Base-by-base conservation (phyloP, 1,140 invertebrate genomes). In the Caenorhabditis latens region DNA sequence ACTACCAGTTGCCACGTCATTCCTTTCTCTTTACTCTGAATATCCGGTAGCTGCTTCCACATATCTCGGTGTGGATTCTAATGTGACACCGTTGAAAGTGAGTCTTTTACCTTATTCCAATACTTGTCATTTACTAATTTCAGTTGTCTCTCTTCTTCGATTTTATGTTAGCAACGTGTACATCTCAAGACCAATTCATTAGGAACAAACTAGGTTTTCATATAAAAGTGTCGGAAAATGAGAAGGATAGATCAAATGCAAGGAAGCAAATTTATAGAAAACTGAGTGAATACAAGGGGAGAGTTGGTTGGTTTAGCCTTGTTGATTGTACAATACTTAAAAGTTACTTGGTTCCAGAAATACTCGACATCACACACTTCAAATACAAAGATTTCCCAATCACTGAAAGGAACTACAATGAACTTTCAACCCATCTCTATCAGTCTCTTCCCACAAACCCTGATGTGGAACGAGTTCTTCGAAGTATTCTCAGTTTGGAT, bases 141-240 rank as follows among this genome's bases (percentile, higher is more conserved):
- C 46, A 79, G 71, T 43, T 79, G 21, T 79, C 71, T 11, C 19
- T 79, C 9, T 79, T 79, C 71, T 79, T 79, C 46, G 71, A 79
- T 50, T 79, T 79, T 13, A 43, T 79, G 43, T 21, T 79, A 13
- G 43, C 71, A 7, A 79, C 71, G 11, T 79, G 71, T 79, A 79
- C 40, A 13, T 11, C 7, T 11, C 46, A 53, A 8, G 8, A 6
- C n/a, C 46, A 48, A 79, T 79, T 79, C 40, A 21, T 79, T 42
- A 9, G 2, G 13, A 79, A 50, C 53, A 48, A 43, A 14, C n/a
- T 79, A 24, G 71, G 71, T 24, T 4, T n/a, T 24, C 46, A 13
- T 50, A 5, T 14, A n/a, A 79, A 79, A 79, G 40, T 79, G 5
- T 50, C 71, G 0, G 67, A 48, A n/a, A 71, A 71, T 71, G 42